Base-by-base conservation (phyloP, 2,797 vertebrate genomes). In the Thaleichthys pacificus region DNA sequence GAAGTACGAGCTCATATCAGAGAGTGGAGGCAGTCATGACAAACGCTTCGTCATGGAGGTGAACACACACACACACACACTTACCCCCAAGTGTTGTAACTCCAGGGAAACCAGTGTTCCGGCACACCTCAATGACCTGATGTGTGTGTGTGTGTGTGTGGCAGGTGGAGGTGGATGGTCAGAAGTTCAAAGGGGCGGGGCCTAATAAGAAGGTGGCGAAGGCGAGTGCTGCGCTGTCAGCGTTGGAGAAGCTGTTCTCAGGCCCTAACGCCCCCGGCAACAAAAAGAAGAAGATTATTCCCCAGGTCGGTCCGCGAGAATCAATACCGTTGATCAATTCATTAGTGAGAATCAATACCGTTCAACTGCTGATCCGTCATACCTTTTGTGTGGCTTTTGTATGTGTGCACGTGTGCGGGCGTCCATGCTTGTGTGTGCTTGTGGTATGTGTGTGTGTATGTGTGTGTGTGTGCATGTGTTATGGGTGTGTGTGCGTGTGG, bases 201-300 rank as follows among this genome's bases (percentile, higher is more conserved):
- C 97, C 97, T 88, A 99, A 99, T 90, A 99, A 99, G 92, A 99
- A 99, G 85, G 97, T 99, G 89, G 97, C 97, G 81, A 99, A 99
- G 91, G 97, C 97, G 80, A 99, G 97, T 4, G 97, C 97, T 66
- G 97, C 97, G 14, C 81, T 99, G 71, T 96, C 97, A 51, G 97
- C 97, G 30, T 93, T 99, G 81, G 97, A 99, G 88, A 99, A 98
- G 85, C 93, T 99, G 58, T 99, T 99, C 89, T 99, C 97, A 75
- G 97, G 97, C 81, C 97, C 97, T 79, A 99, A 97, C 68, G 97
- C 97, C 58, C 94, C 95, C 62, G 96, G 96, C 83, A 97, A 94
- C 91, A 99, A 99, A 92, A 99, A 99, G 83, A 99, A 99, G 90
- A 99, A 98, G 91, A 94, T 97, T 73, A 84, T 98, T 87, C 95